A percentile compares a stretch with the other conserved stretches of the same genome.
Conservation (phyloP, 1,140 invertebrate genomes). For the Oncopodura yosiiana region DNA sequence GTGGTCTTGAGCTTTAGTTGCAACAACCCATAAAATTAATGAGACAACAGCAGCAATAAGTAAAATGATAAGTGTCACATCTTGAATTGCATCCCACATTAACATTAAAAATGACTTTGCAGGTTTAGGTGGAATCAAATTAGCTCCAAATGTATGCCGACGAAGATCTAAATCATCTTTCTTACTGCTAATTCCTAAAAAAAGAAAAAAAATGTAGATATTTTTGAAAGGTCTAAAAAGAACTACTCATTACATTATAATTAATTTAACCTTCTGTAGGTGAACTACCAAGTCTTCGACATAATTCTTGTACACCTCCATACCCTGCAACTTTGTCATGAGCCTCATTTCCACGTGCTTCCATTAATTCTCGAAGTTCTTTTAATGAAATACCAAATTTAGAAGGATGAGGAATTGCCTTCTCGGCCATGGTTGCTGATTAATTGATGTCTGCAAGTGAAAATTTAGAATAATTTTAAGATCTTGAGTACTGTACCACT, state of each 20-base stretch:
- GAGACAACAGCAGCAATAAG: conserved; percentile 46
- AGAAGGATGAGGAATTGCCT: too few relatives aligned
- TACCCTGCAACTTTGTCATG: conserved; percentile 45
- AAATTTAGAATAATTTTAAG: too few relatives aligned
- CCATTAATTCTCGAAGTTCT: conserved; percentile 52
- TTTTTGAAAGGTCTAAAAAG: neutral
- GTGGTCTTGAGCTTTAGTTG: conserved; percentile 6
- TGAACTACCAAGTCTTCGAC: conserved; percentile 49
- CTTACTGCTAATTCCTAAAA: conserved; percentile 37
- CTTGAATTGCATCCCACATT: conserved; percentile 61
- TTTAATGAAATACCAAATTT: neutral
- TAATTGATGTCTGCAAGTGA: too few relatives aligned
- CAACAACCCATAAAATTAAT: conserved; percentile 44
- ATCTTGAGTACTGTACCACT: too few relatives aligned
- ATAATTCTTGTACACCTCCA: conserved; percentile 48
- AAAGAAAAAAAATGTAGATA: neutral
- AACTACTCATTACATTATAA: neutral
- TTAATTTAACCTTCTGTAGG: conserved; percentile 45
- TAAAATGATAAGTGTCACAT: conserved; percentile 58
- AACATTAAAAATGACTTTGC: conserved; percentile 56
- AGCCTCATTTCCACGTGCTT: conserved; percentile 48
- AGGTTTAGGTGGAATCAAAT: conserved; percentile 57
- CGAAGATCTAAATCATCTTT: conserved; percentile 48
- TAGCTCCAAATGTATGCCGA: conserved; percentile 50
- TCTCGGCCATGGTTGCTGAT: too few relatives aligned